phyloP scores from a whole-genome alignment of 2,888 invertebrate genomes.

The Lycocerus yunnanus region DNA sequence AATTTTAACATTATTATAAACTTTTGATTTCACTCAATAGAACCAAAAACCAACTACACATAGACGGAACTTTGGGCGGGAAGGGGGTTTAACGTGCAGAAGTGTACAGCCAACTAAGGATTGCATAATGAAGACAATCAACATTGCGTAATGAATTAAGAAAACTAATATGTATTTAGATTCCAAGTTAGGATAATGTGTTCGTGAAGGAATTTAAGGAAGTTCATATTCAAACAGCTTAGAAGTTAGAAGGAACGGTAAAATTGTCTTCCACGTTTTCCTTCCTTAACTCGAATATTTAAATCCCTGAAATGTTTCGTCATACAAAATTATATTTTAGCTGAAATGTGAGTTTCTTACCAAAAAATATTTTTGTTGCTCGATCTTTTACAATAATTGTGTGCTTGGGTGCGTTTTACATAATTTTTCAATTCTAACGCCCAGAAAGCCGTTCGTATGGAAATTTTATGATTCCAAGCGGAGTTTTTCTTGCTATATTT shows the following conservation, averaged over 20 bases:
- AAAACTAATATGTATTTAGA: neutral
- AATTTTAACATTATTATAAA: too few species aligned
- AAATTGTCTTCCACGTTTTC: neutral
- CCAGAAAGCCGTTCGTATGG: neutral
- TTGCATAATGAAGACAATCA: neutral
- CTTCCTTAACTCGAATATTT: neutral
- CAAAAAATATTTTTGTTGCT: neutral
- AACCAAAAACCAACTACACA: too few species aligned
- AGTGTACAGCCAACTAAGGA: too few species aligned
- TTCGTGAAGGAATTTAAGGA: neutral
- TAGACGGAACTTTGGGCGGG: too few species aligned
- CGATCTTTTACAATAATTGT: neutral
- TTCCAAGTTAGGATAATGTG: neutral
- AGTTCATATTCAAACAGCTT: neutral
- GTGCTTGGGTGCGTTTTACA: neutral
- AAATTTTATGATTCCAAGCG: neutral
- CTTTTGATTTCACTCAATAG: too few species aligned
- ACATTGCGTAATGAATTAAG: neutral
- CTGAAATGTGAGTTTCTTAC: neutral
- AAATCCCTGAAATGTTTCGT: neutral
- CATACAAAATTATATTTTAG: neutral
- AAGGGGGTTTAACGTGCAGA: too few species aligned
- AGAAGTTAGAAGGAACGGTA: neutral
- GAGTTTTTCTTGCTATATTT: neutral
- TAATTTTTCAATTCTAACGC: neutral